Conservation (phyloP, 2,797 vertebrate species). For the Vultur gryphus region DNA sequence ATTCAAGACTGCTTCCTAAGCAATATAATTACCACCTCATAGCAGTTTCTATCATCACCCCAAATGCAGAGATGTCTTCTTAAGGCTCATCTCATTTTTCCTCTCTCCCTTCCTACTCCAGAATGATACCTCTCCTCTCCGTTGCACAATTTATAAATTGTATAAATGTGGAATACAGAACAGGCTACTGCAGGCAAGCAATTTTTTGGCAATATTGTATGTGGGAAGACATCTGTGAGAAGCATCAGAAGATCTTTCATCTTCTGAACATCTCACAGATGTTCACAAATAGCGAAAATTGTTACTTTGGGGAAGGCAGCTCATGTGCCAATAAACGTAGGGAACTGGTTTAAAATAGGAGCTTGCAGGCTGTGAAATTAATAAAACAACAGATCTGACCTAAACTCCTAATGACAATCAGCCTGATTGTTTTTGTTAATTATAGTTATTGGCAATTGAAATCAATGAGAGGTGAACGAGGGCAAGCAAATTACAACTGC, state of each 20-base stretch:
- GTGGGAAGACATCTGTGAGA: slow-evolving; percentile 75
- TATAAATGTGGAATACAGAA: slow-evolving; percentile 59
- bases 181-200: slow-evolving; percentile 59
- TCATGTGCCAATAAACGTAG: slow-evolving; percentile 53
- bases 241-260: slow-evolving; percentile 68
- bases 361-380: slow-evolving; percentile 60
- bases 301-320: slow-evolving; percentile 68
- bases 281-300: slow-evolving; percentile 73
- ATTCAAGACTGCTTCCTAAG: slow-evolving; percentile 3
- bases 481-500: slow-evolving; percentile 50
- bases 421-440: slow-evolving; percentile 62
- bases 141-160: slow-evolving; percentile 40
- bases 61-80: not conserved
- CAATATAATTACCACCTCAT: not conserved
- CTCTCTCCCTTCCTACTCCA: slow-evolving; percentile 13
- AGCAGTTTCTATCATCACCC: not conserved
- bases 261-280: slow-evolving; percentile 73
- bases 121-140: slow-evolving; percentile 39
- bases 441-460: slow-evolving; percentile 63
- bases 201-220: slow-evolving; percentile 67
- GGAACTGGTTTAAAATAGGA: slow-evolving; percentile 59
- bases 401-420: slow-evolving; percentile 67
- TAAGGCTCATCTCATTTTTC: slow-evolving; percentile 23
- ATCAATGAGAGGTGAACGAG: slow-evolving; percentile 57
- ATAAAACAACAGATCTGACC: slow-evolving; percentile 67